phyloP scores from a whole-genome alignment of 1,140 invertebrate species.

The Lethocerus indicus region DNA sequence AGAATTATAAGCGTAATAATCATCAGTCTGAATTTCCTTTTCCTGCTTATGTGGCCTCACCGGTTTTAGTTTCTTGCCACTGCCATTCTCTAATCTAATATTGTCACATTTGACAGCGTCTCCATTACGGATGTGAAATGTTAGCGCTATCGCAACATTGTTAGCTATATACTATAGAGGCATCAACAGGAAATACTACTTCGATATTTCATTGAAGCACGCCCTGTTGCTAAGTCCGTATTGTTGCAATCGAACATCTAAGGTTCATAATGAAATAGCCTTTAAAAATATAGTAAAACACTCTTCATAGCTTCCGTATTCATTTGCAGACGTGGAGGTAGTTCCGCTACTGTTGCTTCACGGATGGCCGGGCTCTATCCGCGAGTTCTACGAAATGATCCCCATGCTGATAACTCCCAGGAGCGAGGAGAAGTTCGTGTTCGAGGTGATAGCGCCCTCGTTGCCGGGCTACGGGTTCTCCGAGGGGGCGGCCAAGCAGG shows the following conservation, averaged over 20 bases:
- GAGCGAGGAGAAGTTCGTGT: conserved; percentile 41
- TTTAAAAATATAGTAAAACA: neutral
- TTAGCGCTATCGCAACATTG: no score
- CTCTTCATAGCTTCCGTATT: conserved; percentile 13
- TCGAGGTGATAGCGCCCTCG: conserved; percentile 64
- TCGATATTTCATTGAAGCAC: no score
- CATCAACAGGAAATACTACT: no score
- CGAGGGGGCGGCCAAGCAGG: conserved; percentile 39
- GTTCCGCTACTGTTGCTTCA: conserved; percentile 50
- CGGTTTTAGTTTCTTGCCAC: no score
- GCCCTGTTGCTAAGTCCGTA: no score
- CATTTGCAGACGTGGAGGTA: conserved; percentile 29
- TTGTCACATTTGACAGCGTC: no score
- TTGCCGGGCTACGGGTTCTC: conserved; percentile 78
- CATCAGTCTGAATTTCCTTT: no score
- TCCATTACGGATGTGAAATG: no score
- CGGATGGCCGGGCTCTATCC: conserved; percentile 80
- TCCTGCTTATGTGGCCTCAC: no score
- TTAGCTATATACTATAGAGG: no score
- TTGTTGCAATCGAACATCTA: neutral
- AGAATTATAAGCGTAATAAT: no score
- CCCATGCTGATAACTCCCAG: conserved; percentile 42
- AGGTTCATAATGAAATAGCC: neutral
- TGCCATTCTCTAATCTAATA: no score
- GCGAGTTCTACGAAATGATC: conserved; percentile 72